phyloP scores from a whole-genome alignment of 1,140 invertebrate species.

The Spodoptera frugiperda region DNA sequence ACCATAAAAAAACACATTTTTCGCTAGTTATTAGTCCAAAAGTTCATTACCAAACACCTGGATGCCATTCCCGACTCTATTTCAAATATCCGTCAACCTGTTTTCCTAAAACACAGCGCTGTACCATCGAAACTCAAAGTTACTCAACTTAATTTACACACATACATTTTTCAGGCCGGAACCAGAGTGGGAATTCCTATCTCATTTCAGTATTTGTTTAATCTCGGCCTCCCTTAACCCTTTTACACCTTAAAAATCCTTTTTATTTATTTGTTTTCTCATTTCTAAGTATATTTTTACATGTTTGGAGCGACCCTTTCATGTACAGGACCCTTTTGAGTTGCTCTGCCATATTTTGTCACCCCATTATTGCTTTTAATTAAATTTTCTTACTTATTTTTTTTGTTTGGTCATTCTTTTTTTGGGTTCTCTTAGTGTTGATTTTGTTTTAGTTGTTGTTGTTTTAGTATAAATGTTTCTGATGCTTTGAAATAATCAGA shows the following conservation, averaged over 20 bases:
- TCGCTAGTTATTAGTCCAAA: too few species aligned
- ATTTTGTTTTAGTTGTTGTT: too few species aligned
- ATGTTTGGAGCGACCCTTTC: neutral
- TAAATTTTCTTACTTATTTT: slow-evolving; percentile 19
- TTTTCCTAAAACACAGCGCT: too few species aligned
- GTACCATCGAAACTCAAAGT: neutral
- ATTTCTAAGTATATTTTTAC: neutral
- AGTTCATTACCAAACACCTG: too few species aligned
- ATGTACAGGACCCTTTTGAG: neutral
- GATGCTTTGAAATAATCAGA: too few species aligned
- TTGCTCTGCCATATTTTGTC: slow-evolving; percentile 12
- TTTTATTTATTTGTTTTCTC: neutral
- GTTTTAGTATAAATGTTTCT: too few species aligned
- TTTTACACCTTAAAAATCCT: neutral
- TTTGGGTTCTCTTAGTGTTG: too few species aligned
- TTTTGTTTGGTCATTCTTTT: slow-evolving; percentile 2
- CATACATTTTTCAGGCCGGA: neutral
- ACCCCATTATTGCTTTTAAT: slow-evolving; percentile 23
- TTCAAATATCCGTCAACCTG: too few species aligned
- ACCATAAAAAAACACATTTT: too few species aligned
- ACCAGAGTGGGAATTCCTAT: neutral
- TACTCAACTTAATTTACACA: neutral
- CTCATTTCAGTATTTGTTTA: slow-evolving; percentile 19
- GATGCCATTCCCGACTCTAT: too few species aligned
- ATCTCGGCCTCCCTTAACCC: neutral